These are phyloP conservation scores for Zoanthus sansibaricus DNA, from an alignment of 92 coral and sea anemone species.

Conservation along the genomic window DNA sequence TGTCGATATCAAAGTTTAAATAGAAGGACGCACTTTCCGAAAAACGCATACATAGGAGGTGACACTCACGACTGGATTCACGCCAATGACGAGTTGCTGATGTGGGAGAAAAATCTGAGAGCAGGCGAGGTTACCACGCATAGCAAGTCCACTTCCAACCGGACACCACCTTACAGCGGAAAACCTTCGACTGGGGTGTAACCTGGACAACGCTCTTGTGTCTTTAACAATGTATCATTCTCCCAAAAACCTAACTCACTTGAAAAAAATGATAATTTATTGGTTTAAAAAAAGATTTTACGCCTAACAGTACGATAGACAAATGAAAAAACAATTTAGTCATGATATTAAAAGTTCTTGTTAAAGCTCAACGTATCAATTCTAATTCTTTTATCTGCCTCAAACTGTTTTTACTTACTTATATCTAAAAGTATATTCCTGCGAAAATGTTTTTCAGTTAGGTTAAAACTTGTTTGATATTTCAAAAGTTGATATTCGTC, in stretches of 20 bases:
- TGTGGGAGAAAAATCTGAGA: slow-evolving; percentile 91
- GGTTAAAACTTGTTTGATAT: no score
- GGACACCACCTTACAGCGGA: slow-evolving; percentile 14
- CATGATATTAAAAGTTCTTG: no score
- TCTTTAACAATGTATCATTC: background rate
- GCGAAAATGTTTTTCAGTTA: no score
- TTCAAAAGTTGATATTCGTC: no score
- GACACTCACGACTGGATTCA: slow-evolving; percentile 78
- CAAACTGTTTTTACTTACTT: no score
- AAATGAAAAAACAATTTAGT: no score
- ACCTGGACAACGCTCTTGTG: background rate
- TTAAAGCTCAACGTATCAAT: no score
- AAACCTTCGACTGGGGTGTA: background rate
- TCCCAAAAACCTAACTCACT: background rate
- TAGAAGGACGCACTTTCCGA: slow-evolving; percentile 70
- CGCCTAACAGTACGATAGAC: no score
- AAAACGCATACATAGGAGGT: slow-evolving; percentile 60
- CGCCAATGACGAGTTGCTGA: slow-evolving; percentile 76
- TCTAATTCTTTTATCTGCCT: no score
- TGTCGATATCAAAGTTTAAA: slow-evolving; percentile 67
- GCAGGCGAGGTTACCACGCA: slow-evolving; percentile 79
- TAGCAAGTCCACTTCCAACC: background rate
- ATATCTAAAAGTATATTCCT: no score
- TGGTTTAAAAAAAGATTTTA: background rate
- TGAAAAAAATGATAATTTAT: background rate